A percentile compares a stretch with the other conserved stretches of the same genome.
These are phyloP conservation scores for Standfussiana lucernea DNA, from an alignment of 2,888 invertebrate genomes.

Conservation along the genomic window DNA sequence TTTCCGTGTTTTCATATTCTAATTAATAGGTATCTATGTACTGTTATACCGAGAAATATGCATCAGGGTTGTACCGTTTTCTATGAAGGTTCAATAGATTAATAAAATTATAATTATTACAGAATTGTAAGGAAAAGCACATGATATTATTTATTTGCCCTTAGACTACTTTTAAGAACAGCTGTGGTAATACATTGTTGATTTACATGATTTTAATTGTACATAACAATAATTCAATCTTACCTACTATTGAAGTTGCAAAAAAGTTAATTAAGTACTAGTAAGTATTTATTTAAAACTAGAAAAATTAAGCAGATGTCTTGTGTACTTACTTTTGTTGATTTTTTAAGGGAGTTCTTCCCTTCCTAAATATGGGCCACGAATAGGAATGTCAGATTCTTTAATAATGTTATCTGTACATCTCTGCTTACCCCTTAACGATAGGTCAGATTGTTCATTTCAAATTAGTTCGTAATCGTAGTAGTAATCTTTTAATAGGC, in stretches of 20 bases:
- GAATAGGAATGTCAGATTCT: not conserved
- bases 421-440: not conserved
- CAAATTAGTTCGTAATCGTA: not conserved
- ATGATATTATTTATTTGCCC: slow-evolving; percentile 4
- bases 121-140: slow-evolving; percentile 1
- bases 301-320: too few species aligned
- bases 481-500: slow-evolving; percentile 1
- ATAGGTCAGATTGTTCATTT: not conserved
- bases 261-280: too few species aligned
- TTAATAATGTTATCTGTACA: slow-evolving; percentile 1
- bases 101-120: slow-evolving; percentile 10
- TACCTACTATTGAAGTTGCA: not conserved
- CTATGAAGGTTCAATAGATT: slow-evolving; percentile 8
- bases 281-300: too few species aligned
- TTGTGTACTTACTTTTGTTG: too few species aligned
- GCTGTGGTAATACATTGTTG: not conserved
- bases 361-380: not conserved
- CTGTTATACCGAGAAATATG: not conserved
- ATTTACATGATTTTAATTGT: slow-evolving; percentile 7
- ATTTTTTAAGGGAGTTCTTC: not conserved
- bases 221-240: not conserved
- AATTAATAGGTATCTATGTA: not conserved
- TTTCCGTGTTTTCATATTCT: not conserved
- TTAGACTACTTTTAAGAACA: slow-evolving; percentile 17
- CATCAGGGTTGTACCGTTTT: not conserved